Percentiles rank a stretch among this genome's conserved stretches.
These are phyloP conservation scores for Diadromus collaris DNA, from an alignment of 2,888 invertebrate species.

Conservation along the genomic window DNA sequence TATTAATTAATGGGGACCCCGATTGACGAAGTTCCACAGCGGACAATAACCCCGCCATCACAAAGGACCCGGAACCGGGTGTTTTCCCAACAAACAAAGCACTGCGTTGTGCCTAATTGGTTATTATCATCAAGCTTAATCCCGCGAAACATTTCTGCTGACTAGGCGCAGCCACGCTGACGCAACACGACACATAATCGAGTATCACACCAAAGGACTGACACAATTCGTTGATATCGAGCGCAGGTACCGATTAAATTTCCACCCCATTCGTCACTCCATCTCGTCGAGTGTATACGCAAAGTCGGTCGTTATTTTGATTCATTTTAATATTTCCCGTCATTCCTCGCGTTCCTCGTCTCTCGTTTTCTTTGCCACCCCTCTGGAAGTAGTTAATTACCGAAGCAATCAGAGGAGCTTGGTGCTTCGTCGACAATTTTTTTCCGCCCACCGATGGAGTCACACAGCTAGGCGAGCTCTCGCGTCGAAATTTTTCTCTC, in stretches of 20 bases:
- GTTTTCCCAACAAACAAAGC: neutral
- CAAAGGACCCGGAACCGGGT: neutral
- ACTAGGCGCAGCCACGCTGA: neutral
- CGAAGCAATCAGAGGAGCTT: neutral
- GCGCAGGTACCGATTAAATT: neutral
- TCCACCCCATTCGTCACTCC: neutral
- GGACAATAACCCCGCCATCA: neutral
- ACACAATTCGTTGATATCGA: neutral
- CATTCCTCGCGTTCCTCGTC: neutral
- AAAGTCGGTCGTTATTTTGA: neutral
- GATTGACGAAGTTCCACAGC: neutral
- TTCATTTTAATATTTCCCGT: constrained; percentile 15
- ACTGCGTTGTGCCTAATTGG: neutral
- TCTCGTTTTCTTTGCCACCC: neutral
- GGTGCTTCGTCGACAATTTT: constrained; percentile 22
- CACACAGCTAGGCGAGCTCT: constrained; percentile 16
- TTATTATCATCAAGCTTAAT: constrained; percentile 7
- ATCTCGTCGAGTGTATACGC: neutral
- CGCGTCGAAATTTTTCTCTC: constrained; percentile 11
- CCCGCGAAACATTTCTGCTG: neutral
- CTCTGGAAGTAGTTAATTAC: constrained; percentile 29
- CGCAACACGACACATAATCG: neutral
- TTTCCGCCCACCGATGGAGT: constrained; percentile 7
- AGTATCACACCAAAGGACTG: neutral
- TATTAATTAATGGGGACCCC: neutral